Evolutionary conservation across 2,888 invertebrate genomes (phyloP).

Genomic region (Syrphus vitripennis): DNA sequence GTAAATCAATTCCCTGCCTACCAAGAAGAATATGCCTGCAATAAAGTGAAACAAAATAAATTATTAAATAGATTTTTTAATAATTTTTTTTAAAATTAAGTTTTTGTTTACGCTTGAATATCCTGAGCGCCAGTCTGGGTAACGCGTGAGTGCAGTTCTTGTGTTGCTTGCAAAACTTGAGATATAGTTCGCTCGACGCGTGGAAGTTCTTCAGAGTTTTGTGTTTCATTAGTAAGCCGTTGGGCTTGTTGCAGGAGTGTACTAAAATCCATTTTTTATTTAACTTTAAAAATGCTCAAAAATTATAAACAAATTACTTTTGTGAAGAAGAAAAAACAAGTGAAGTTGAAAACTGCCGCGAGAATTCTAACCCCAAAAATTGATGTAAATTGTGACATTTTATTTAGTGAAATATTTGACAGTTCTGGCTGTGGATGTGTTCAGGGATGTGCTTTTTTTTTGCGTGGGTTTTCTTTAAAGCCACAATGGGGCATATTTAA

Average conservation of each 20-base stretch:
- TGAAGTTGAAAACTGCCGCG: neutral
- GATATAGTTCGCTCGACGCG: constrained; percentile 94
- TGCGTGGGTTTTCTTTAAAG: too few species aligned
- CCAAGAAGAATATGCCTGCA: constrained; percentile 93
- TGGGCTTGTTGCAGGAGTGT: constrained; percentile 95
- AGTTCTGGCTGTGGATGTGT: too few species aligned
- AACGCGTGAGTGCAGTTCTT: constrained; percentile 93
- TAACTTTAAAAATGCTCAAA: neutral
- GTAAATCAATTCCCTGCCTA: constrained; percentile 95
- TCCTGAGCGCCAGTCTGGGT: constrained; percentile 92
- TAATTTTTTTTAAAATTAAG: neutral
- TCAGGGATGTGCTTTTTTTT: neutral
- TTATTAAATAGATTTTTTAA: neutral
- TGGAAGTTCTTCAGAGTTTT: constrained; percentile 91
- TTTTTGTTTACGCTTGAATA: constrained; percentile 89
- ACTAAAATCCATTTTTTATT: constrained; percentile 86
- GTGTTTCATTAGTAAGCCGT: constrained; percentile 93
- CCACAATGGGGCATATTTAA: too few species aligned
- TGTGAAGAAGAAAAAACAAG: neutral
- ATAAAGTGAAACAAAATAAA: neutral
- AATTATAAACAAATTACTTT: neutral
- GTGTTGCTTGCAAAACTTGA: constrained; percentile 95
- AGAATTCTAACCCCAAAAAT: constrained; percentile 37
- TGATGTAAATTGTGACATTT: neutral
- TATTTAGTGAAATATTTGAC: too few species aligned